Evolutionary conservation across 2,888 invertebrate species (phyloP).

Genomic region (Chorisops tibialis): DNA sequence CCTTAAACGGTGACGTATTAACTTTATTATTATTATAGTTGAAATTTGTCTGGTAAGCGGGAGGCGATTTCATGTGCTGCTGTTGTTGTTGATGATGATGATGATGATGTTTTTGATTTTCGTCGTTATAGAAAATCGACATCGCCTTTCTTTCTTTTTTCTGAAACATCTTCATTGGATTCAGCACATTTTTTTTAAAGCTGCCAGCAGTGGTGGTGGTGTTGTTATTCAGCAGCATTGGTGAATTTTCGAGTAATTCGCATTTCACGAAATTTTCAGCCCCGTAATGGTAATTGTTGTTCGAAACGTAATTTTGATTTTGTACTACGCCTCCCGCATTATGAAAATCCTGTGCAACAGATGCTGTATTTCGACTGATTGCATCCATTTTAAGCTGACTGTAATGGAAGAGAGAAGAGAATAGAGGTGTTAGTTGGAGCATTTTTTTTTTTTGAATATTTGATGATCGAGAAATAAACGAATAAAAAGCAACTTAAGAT

Average conservation of each 20-base stretch:
- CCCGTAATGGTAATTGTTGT: conserved; percentile 2
- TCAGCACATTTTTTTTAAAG: conserved; percentile 12
- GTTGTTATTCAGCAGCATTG: conserved; percentile 39
- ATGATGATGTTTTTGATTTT: conserved; percentile 37
- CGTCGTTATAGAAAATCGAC: conserved; percentile 26
- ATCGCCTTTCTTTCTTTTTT: conserved; percentile 15
- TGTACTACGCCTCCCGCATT: conserved; percentile 58
- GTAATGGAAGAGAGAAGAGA: conserved; percentile 29
- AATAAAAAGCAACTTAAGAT: too few relatives aligned
- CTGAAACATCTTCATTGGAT: not conserved
- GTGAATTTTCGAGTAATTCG: not conserved
- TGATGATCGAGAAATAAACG: too few relatives aligned
- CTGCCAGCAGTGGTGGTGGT: too few relatives aligned
- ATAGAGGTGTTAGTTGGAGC: too few relatives aligned
- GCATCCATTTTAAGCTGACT: conserved; percentile 54
- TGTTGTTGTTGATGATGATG: conserved; percentile 32
- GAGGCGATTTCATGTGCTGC: conserved; percentile 53
- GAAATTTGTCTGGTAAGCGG: conserved; percentile 43
- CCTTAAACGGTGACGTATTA: conserved; percentile 33
- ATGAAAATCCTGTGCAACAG: conserved; percentile 61
- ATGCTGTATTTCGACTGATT: conserved; percentile 53
- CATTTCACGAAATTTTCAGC: conserved; percentile 12
- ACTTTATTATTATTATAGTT: conserved; percentile 35
- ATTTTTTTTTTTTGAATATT: too few relatives aligned
- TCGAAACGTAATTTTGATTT: conserved; percentile 4